phyloP scores from a whole-genome alignment of 2,888 invertebrate species.

The Hypomecis atomaria region DNA sequence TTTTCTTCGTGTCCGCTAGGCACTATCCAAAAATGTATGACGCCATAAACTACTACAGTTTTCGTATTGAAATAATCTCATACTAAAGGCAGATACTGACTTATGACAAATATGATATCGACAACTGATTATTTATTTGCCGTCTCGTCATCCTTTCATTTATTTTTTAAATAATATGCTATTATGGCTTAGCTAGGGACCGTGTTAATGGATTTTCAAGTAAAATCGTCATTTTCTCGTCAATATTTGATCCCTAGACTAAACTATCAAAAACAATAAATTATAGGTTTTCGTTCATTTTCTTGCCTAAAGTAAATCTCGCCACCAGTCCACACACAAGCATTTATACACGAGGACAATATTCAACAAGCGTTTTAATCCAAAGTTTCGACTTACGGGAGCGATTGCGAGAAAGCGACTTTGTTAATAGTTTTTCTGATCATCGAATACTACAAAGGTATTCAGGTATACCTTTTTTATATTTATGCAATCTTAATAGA shows the following conservation, averaged over 20 bases:
- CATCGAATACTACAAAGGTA: too few species aligned
- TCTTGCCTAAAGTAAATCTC: slow-evolving; percentile 18
- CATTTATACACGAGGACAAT: slow-evolving; percentile 31
- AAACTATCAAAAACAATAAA: slow-evolving; percentile 4
- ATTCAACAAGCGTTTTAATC: slow-evolving; percentile 49
- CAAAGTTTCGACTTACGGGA: slow-evolving; percentile 17
- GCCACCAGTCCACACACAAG: slow-evolving; percentile 27
- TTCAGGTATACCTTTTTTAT: too few species aligned
- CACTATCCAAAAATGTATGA: too few species aligned
- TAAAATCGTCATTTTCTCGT: not conserved
- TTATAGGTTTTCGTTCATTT: slow-evolving; percentile 10
- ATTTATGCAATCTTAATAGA: too few species aligned
- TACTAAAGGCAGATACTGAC: too few species aligned
- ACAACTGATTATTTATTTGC: too few species aligned
- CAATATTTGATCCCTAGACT: not conserved
- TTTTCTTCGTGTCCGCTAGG: too few species aligned
- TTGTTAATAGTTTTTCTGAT: not conserved
- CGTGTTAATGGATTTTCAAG: not conserved
- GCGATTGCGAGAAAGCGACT: slow-evolving; percentile 19
- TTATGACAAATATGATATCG: not conserved
- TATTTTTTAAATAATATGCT: not conserved
- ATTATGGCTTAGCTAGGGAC: slow-evolving; percentile 5
- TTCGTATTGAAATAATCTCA: too few species aligned
- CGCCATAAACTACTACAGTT: too few species aligned
- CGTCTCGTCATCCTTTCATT: too few species aligned